Evolutionary conservation across 2,113 vertebrate genomes (phyloP), one percentile per base, ranked within the genome.

Genomic region (Cricetomys ansorgei): DNA sequence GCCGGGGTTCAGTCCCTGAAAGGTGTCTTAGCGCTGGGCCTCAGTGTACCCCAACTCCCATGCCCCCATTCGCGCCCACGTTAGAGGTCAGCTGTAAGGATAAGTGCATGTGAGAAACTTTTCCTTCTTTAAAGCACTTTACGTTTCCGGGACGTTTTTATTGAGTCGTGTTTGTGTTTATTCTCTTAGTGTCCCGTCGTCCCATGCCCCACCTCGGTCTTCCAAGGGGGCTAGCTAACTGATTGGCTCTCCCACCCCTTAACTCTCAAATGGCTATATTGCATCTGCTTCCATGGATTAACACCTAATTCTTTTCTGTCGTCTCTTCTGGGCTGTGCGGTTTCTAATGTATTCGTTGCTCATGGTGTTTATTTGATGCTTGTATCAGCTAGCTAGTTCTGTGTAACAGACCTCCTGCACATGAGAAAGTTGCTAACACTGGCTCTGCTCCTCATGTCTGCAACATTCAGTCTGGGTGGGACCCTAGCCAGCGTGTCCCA

Each of bases 11-110:
- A 31, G 45, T 59, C 48, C 67, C 57, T 40, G 25, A 84, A 31
- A 27, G 64, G 83, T 59, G 45, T 13, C 80, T 29, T 15, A 50
- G 72, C 75, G 2, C 19, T 1, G 72, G 37, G 34, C 77, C 73
- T 94, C 80, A 31, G 81, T 91, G 70, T 88, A 87, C 93, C 48
- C 83, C 89, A 43, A 7, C 45, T 92, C 89, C 43, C 43, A 34
- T 11, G 11, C 15, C 15, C 13, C 23, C 19, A n/a, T 43, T 31
- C n/a, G 45, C 70, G 53, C 62, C 55, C 57, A 34, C 37, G 23
- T 79, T 53, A 53, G 43, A 89, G 59, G 65, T 55, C 27, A 34
- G 0, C 40, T 43, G 90, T 48, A 25, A 77, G 9, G 37, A 40
- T 64, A 70, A 37, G 34, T 59, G 65, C 13, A 12, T n/a, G 16